Conservation (phyloP, 2,113 vertebrate species). For the Morone chrysops region DNA sequence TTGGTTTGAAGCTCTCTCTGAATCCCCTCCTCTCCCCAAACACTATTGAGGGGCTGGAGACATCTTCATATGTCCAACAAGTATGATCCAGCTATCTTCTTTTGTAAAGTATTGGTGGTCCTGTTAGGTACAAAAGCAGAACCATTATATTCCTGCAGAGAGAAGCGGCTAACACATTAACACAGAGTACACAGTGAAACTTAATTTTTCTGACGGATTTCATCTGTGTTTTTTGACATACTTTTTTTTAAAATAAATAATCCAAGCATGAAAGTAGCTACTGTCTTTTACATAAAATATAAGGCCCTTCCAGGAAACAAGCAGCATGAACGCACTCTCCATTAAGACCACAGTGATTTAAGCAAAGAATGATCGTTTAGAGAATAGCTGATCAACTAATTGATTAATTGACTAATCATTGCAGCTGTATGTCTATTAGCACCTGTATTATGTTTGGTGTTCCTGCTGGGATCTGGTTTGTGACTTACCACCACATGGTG, state of each 20-base stretch:
- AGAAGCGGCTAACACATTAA: too few species aligned
- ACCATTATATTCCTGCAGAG: too few species aligned
- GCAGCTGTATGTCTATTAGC: neutral
- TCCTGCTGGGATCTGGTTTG: slow-evolving; percentile 1
- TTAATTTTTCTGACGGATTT: too few species aligned
- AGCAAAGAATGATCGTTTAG: neutral
- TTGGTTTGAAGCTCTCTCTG: neutral
- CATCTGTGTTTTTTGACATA: too few species aligned
- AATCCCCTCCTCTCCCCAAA: neutral
- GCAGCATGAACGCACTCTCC: neutral
- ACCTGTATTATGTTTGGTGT: neutral
- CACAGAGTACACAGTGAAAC: too few species aligned
- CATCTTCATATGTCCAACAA: neutral
- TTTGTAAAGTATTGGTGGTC: too few species aligned
- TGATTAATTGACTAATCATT: too few species aligned
- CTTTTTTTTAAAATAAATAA: too few species aligned
- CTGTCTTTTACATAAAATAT: neutral
- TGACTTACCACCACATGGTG: slow-evolving; percentile 64
- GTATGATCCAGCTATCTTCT: too few species aligned
- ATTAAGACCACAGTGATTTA: neutral
- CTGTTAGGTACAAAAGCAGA: too few species aligned
- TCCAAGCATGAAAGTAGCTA: too few species aligned
- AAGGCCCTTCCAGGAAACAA: neutral
- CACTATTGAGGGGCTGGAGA: neutral
- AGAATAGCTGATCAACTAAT: too few species aligned